Percentiles rank a stretch among this genome's conserved stretches.
Evolutionary conservation across 2,797 vertebrate genomes (phyloP).

Genomic region (Decapterus maruadsi): DNA sequence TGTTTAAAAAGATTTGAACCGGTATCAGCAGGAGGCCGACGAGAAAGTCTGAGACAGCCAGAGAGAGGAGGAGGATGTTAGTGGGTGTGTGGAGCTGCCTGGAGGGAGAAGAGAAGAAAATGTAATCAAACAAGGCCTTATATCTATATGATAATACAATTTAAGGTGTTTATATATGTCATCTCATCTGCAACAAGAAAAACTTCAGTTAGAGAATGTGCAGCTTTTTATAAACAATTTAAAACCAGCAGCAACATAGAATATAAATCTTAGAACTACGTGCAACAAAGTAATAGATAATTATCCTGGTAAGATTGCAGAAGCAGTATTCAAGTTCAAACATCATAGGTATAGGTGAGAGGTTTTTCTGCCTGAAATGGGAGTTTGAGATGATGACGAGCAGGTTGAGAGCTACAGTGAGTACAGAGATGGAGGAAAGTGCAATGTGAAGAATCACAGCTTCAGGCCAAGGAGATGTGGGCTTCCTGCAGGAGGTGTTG

Average conservation of each 20-base stretch:
- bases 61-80: conserved; percentile 58
- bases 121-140: not conserved
- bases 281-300: not conserved
- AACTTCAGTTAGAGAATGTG: not conserved
- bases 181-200: too few species aligned
- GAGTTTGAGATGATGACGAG: conserved; percentile 77
- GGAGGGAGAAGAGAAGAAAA: not conserved
- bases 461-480: too few species aligned
- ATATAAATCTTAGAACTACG: not conserved
- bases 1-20: accelerated
- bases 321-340: not conserved
- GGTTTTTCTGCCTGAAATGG: conserved; percentile 31
- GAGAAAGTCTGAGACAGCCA: conserved; percentile 53
- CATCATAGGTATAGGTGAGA: too few species aligned
- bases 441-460: not conserved
- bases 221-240: not conserved
- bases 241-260: not conserved
- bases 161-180: too few species aligned
- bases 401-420: conserved; percentile 77
- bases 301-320: not conserved
- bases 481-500: too few species aligned
- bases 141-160: too few species aligned
- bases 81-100: conserved; percentile 56
- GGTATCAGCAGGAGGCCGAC: conserved; percentile 47
- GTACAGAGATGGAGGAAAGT: conserved; percentile 31